Conservation (phyloP, 2,113 vertebrate genomes). For the Petaurus breviceps region DNA sequence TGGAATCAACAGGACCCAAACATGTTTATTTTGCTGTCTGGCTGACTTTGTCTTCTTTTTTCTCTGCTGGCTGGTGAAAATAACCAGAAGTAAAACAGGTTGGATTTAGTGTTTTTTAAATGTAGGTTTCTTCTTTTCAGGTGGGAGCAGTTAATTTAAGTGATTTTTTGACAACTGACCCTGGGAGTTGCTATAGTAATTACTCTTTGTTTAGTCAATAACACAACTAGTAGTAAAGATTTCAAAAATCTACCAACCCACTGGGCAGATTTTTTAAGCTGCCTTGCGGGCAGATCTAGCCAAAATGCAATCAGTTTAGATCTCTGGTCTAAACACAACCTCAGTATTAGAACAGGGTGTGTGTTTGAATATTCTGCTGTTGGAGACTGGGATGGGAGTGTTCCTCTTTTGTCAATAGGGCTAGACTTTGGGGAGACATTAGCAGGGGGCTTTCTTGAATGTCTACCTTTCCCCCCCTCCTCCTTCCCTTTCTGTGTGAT, state of each 20-base stretch:
- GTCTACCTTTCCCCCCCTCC: not conserved
- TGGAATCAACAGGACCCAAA: not conserved
- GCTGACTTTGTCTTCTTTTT: not conserved
- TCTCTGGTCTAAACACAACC: conserved; percentile 20
- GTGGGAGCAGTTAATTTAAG: not conserved
- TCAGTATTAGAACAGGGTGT: not conserved
- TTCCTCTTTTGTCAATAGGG: not conserved
- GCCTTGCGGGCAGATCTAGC: conserved; percentile 43
- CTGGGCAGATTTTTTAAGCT: conserved; percentile 60
- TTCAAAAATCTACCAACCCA: conserved; percentile 49
- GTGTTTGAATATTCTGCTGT: conserved; percentile 17
- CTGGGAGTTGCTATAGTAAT: conserved; percentile 45
- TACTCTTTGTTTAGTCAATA: conserved; percentile 54
- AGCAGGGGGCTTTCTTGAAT: conserved; percentile 9
- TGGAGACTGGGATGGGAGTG: not conserved
- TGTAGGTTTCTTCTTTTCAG: not conserved
- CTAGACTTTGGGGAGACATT: conserved; percentile 21
- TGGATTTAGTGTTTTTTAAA: not conserved
- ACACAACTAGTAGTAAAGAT: conserved; percentile 51
- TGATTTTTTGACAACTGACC: conserved; percentile 23
- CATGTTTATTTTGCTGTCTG: conserved; percentile 2
- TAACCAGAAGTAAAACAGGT: not conserved
- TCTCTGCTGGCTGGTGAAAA: not conserved
- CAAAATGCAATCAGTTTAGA: conserved; percentile 13
- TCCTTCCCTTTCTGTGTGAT: not conserved